A percentile compares a stretch with the other conserved stretches of the same genome.
Conservation (phyloP, 2,888 invertebrate genomes). For the Drosophila paramelanica region DNA sequence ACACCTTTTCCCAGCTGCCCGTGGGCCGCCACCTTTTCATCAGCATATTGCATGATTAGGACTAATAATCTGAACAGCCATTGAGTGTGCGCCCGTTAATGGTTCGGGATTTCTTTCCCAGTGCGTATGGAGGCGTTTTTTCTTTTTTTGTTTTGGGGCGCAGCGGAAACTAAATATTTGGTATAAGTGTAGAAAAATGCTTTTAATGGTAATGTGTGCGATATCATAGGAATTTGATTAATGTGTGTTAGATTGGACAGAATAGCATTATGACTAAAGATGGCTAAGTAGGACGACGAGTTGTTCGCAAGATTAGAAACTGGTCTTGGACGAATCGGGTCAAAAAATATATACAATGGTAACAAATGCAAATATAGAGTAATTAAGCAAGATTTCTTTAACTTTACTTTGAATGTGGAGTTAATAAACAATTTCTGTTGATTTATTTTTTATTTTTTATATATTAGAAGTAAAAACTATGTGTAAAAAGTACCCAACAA, state of each 20-base stretch:
- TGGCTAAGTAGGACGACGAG: conserved; percentile 6
- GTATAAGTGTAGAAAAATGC: conserved; percentile 43
- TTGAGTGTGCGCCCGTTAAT: conserved; percentile 65
- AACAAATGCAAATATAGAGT: not conserved
- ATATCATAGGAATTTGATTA: conserved; percentile 55
- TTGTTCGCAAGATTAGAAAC: not conserved
- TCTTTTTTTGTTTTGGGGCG: conserved; percentile 8
- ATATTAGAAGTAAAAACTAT: no score
- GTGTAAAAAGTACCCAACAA: no score
- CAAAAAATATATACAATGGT: not conserved
- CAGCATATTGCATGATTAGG: conserved; percentile 71
- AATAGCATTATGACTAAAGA: conserved; percentile 31
- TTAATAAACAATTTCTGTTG: no score
- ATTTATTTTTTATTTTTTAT: no score
- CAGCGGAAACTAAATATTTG: conserved; percentile 43
- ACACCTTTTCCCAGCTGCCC: conserved; percentile 56
- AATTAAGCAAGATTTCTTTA: no score
- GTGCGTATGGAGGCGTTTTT: conserved; percentile 33
- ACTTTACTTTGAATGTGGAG: no score
- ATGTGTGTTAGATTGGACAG: conserved; percentile 53
- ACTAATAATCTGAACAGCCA: conserved; percentile 56
- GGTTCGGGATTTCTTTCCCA: conserved; percentile 30
- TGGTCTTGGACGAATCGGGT: no score
- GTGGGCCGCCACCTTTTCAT: conserved; percentile 32
- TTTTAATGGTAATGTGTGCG: conserved; percentile 41